Evolutionary conservation across 2,113 vertebrate species (phyloP).

Genomic region (Panthera uncia): DNA sequence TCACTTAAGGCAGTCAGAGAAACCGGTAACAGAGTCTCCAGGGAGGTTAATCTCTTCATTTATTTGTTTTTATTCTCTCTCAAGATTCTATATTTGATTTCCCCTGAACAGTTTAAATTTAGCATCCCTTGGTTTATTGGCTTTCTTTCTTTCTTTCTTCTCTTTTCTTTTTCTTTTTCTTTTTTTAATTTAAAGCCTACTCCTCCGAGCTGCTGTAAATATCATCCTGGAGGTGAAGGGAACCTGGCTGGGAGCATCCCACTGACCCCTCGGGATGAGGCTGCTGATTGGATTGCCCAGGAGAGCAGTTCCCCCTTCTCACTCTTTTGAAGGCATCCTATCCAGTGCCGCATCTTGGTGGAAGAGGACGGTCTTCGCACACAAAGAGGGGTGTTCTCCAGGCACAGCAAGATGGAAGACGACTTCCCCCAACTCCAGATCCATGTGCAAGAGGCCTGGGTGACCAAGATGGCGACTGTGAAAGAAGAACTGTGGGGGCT

Average conservation of each 20-base stretch:
- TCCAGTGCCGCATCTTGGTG: not conserved
- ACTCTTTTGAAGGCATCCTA: too few relatives aligned
- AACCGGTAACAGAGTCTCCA: not conserved
- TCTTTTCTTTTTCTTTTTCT: too few relatives aligned
- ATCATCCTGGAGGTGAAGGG: not conserved
- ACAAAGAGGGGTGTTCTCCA: not conserved
- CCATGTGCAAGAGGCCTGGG: not conserved
- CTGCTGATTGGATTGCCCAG: not conserved
- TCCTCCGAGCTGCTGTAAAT: conserved; percentile 5
- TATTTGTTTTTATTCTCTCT: conserved; percentile 54
- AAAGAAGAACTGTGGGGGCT: not conserved
- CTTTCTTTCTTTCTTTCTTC: not conserved
- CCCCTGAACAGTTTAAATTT: conserved; percentile 58
- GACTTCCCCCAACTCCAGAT: not conserved
- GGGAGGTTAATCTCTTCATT: not conserved
- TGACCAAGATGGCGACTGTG: not conserved
- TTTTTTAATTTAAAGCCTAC: conserved; percentile 9
- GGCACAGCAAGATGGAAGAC: fast-evolving
- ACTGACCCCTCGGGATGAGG: not conserved
- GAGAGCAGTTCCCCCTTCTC: not conserved
- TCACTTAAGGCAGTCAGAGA: not conserved
- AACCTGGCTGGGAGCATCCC: not conserved
- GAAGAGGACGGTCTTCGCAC: not conserved
- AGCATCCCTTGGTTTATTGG: conserved; percentile 29
- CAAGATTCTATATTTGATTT: conserved; percentile 52